Percentiles rank a stretch among this genome's conserved stretches.
These are phyloP conservation scores for Saturnia japonica DNA, from an alignment of 2,888 invertebrate genomes.

Conservation along the genomic window DNA sequence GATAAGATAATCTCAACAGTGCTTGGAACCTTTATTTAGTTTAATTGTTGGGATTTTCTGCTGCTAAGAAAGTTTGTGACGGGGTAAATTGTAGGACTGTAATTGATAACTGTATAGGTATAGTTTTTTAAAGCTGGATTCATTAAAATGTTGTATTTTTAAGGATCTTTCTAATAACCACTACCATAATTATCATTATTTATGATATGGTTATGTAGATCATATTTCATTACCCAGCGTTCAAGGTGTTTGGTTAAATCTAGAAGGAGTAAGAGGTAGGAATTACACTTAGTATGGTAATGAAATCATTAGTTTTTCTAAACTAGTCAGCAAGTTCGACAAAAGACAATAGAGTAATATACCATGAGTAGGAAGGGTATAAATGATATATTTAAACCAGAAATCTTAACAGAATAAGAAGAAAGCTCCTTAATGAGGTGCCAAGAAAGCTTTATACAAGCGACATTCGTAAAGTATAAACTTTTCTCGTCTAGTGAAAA, in stretches of 20 bases:
- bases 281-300: too few relatives aligned
- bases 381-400: neutral
- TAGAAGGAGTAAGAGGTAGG: neutral
- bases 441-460: neutral
- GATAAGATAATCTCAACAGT: conserved; percentile 20
- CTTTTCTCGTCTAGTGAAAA: neutral
- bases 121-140: neutral
- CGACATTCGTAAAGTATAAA: neutral
- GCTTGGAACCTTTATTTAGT: conserved; percentile 12
- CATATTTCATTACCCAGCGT: neutral
- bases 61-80: neutral
- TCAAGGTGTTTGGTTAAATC: neutral
- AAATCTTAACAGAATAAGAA: neutral
- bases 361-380: neutral
- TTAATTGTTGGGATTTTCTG: conserved; percentile 9
- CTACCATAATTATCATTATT: neutral
- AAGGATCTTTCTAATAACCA: neutral
- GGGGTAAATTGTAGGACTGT: neutral
- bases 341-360: neutral
- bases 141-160: neutral
- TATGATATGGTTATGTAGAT: neutral
- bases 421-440: neutral
- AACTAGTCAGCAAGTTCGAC: neutral
- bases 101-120: neutral
- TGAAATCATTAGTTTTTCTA: neutral